phyloP scores from a whole-genome alignment of 2,888 invertebrate species.

The Neria commutata region DNA sequence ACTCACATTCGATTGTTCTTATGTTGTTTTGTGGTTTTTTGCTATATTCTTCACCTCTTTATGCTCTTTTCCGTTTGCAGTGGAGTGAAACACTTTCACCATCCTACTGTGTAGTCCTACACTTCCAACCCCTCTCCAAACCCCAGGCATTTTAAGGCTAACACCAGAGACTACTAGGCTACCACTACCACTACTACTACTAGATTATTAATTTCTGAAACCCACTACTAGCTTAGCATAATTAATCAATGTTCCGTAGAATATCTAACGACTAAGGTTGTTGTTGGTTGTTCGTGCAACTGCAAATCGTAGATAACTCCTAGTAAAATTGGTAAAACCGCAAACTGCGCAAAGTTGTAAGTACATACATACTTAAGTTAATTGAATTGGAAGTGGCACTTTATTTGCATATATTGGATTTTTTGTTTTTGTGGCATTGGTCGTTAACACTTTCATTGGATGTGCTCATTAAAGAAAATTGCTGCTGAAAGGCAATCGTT shows the following conservation, averaged over 20 bases:
- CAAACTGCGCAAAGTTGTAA: not conserved
- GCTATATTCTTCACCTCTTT: not conserved
- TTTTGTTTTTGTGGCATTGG: not conserved
- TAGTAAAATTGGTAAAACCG: not conserved
- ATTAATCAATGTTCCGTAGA: no score
- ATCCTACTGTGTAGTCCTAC: no score
- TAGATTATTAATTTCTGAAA: no score
- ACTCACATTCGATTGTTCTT: not conserved
- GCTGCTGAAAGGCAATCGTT: not conserved
- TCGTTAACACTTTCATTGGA: not conserved
- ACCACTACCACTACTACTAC: no score
- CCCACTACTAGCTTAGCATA: no score
- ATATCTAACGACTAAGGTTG: no score
- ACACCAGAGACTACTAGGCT: slow-evolving; percentile 40
- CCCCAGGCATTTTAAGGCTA: slow-evolving; percentile 44
- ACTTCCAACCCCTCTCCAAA: no score
- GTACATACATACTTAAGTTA: not conserved
- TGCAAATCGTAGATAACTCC: no score
- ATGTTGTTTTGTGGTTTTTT: slow-evolving; percentile 12
- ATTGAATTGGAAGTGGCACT: not conserved
- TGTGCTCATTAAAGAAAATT: not conserved
- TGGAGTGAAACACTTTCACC: not conserved
- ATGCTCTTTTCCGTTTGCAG: slow-evolving; percentile 1
- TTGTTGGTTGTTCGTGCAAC: no score
- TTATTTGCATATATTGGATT: not conserved